Evolutionary conservation across 2,888 invertebrate genomes (phyloP).

Genomic region (Chirona hameri): DNA sequence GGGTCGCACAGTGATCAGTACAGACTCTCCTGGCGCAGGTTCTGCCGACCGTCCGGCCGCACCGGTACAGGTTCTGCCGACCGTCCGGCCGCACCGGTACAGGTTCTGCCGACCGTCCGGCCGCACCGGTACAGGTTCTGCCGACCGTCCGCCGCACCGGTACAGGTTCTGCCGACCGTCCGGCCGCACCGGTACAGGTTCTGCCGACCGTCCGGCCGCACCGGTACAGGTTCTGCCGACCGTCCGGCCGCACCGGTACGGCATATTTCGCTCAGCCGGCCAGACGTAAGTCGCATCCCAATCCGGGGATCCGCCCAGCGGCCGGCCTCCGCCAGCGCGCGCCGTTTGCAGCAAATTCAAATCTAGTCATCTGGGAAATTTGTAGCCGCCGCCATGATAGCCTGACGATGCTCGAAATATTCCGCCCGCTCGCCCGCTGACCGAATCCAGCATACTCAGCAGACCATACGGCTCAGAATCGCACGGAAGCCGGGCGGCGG

Average conservation of each 20-base stretch:
- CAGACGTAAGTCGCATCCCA: neutral
- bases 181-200: no score
- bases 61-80: no score
- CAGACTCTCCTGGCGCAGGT: no score
- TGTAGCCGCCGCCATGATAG: conserved; percentile 26
- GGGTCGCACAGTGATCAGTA: no score
- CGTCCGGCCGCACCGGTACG: neutral
- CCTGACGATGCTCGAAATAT: conserved; percentile 22
- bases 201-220: no score
- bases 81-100: neutral
- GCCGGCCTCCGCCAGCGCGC: neutral
- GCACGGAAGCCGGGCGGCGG: neutral
- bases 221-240: neutral
- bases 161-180: no score
- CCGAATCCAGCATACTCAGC: conserved; percentile 28
- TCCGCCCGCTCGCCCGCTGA: neutral
- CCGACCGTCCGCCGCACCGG: neutral
- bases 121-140: no score
- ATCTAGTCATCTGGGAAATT: conserved; percentile 29
- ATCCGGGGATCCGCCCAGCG: neutral
- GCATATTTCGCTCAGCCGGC: neutral
- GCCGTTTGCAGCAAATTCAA: conserved; percentile 22
- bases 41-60: no score
- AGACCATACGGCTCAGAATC: conserved; percentile 1
- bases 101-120: neutral